These are phyloP conservation scores for Ceratitis capitata DNA, from an alignment of 1,140 invertebrate genomes.

Conservation along the genomic window DNA sequence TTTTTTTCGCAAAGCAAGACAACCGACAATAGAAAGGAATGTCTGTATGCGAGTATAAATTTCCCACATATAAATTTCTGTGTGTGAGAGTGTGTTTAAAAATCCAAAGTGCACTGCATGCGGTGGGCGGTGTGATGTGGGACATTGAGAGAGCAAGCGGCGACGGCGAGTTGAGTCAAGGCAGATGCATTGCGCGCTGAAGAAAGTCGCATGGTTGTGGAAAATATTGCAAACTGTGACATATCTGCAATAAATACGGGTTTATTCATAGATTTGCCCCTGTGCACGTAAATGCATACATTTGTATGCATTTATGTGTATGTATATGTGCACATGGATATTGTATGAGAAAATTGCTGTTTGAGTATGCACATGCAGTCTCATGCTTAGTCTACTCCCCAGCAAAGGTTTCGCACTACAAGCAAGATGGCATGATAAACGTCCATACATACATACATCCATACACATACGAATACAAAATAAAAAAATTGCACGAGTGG, in stretches of 20 bases:
- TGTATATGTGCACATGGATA: neutral
- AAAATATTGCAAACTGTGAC: conserved; percentile 28
- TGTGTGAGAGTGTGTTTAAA: neutral
- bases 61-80: neutral
- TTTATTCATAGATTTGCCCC: neutral
- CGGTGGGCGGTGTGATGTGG: neutral
- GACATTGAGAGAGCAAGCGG: neutral
- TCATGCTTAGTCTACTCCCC: neutral
- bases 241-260: conserved; percentile 29
- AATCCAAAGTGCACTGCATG: neutral
- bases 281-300: neutral
- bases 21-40: conserved; percentile 12
- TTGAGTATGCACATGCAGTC: conserved; percentile 20
- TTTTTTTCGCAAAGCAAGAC: neutral
- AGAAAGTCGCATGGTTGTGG: conserved; percentile 3
- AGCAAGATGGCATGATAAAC: neutral
- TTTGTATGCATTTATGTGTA: neutral
- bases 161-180: neutral
- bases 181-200: neutral
- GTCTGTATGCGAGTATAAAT: neutral
- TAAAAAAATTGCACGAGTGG: neutral
- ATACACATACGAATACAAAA: neutral
- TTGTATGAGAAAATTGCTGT: neutral
- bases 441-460: neutral
- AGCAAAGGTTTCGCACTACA: neutral